These are phyloP conservation scores for Papilio elwesi DNA, from an alignment of 2,888 invertebrate genomes.

Conservation along the genomic window DNA sequence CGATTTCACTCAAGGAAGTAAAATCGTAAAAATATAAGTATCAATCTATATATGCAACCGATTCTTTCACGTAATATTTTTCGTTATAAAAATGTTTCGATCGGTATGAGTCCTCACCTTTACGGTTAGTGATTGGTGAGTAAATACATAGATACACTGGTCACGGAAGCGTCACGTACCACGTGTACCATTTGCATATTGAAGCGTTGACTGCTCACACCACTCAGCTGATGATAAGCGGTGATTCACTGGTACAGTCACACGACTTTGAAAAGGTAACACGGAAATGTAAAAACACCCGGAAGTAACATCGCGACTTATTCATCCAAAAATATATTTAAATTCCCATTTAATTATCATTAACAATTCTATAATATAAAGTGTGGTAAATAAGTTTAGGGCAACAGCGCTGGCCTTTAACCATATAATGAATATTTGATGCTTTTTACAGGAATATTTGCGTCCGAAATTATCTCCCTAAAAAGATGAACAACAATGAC, in stretches of 20 bases:
- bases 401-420: too few species aligned
- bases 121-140: conserved; percentile 3
- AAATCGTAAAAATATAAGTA: too few species aligned
- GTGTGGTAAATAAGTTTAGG: too few species aligned
- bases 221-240: conserved; percentile 4
- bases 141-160: conserved; percentile 29
- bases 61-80: too few species aligned
- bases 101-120: conserved; percentile 24
- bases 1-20: too few species aligned
- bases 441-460: too few species aligned
- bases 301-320: conserved; percentile 13
- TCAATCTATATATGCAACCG: too few species aligned
- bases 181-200: conserved; percentile 36
- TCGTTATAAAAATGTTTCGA: too few species aligned
- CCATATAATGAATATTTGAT: too few species aligned
- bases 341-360: neutral
- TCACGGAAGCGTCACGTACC: conserved; percentile 37
- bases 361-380: too few species aligned
- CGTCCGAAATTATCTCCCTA: too few species aligned
- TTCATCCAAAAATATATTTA: neutral
- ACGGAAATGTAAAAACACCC: conserved; percentile 20
- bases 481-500: too few species aligned
- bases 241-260: conserved; percentile 29
- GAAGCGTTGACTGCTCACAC: conserved; percentile 9
- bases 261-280: neutral